Evolutionary conservation across 2,888 invertebrate species (phyloP).

Genomic region (Deroplatys truncata): DNA sequence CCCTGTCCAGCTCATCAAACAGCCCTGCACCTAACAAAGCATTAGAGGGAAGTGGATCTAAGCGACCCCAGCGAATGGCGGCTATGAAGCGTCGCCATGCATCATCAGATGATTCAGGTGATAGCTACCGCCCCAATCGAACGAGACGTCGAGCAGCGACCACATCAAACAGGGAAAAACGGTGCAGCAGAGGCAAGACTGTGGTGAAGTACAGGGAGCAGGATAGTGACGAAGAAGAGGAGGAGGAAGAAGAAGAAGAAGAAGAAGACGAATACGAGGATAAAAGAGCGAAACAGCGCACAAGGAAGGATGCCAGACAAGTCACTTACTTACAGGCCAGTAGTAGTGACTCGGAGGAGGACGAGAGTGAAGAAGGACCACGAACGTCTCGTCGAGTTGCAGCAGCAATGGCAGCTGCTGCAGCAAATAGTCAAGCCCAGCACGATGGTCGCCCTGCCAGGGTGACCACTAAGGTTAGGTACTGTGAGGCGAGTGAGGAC

Average conservation of each 20-base stretch:
- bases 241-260: too few species aligned
- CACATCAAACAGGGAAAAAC: background rate
- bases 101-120: conserved; percentile 48
- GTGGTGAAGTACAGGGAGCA: background rate
- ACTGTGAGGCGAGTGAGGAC: conserved; percentile 31
- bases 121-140: conserved; percentile 51
- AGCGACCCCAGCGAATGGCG: background rate
- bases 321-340: background rate
- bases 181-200: background rate
- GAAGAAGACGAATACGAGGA: background rate
- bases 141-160: background rate
- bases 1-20: background rate
- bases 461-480: conserved; percentile 14
- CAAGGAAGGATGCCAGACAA: background rate
- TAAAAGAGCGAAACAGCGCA: background rate
- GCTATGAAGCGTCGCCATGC: conserved; percentile 14
- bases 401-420: background rate
- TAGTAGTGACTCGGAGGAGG: background rate
- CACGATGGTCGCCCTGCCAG: conserved; percentile 42
- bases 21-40: background rate
- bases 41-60: background rate
- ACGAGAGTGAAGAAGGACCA: background rate
- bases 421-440: background rate
- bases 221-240: background rate
- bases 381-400: background rate